Evolutionary conservation across 2,888 invertebrate genomes (phyloP).

Genomic region (Andrena haemorrhoa): DNA sequence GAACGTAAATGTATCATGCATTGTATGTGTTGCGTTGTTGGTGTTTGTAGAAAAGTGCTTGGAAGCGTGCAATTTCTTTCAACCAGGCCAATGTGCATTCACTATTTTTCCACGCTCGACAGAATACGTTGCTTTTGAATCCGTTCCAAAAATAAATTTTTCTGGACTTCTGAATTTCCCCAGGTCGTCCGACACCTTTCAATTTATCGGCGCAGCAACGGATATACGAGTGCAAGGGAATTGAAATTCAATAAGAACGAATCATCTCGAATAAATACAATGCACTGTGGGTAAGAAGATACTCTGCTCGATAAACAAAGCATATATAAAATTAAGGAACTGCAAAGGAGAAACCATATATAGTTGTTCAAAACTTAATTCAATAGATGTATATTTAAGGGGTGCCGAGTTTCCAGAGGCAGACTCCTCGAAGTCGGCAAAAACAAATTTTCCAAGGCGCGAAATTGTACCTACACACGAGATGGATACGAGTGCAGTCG

Average conservation of each 20-base stretch:
- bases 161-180: slow-evolving; percentile 29
- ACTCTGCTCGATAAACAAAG: no score
- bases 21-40: no score
- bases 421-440: neutral
- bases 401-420: neutral
- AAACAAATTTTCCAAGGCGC: neutral
- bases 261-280: slow-evolving; percentile 13
- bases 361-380: no score
- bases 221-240: neutral
- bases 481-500: slow-evolving; percentile 25
- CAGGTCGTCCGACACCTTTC: slow-evolving; percentile 2
- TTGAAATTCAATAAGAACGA: slow-evolving; percentile 21
- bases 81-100: no score
- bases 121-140: slow-evolving; percentile 35
- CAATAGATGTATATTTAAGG: neutral
- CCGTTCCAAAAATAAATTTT: slow-evolving; percentile 13
- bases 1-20: no score
- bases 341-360: no score
- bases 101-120: slow-evolving; percentile 4
- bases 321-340: no score
- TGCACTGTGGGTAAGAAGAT: no score
- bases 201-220: slow-evolving; percentile 27
- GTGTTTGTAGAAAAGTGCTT: no score
- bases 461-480: neutral
- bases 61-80: no score